Base-by-base conservation (phyloP, 1,140 invertebrate genomes). In the Propsilocerus akamusi region DNA sequence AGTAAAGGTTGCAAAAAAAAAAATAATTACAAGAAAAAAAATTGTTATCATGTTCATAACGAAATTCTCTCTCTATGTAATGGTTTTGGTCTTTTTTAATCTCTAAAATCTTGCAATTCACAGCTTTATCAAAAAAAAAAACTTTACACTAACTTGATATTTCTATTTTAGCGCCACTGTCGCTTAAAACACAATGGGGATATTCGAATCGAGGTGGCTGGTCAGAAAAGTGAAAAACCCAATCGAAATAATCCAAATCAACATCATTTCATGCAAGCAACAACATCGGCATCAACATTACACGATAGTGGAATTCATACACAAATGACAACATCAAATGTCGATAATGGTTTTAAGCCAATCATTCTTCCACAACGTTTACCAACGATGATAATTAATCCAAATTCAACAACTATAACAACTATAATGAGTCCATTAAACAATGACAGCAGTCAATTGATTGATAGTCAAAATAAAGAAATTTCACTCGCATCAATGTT, bases 271-370 rank as follows among this genome's bases (percentile, higher is more conserved):
- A 70, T 26, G 74, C 76, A 41, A 64, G 71, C 17, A 78, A 81
- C 56, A 71, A 76, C 26, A 80, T 47, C 66, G 74, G 37, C 86
- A 91, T 60, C 67, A 78, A 57, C 72, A 76, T 75, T 78, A 54
- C 81, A 81, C 56, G 89, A 87, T 62, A 91, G 87, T 64, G 77
- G 77, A 55, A 76, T 79, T 53, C 91, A 86, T 63, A 80, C 83
- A 1, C 89, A 77, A 62, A 86, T 81, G 59, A 22, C 14, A 14
- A 23, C 20, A 32, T n/a, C 47, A 17, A 26, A 30, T 11, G 17
- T 25, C 12, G 28, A 30, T 28, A 22, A 30, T 32, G 25, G 20
- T 11, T 49, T 49, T 17, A 46, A 46, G 14, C 20, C 17, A 20
- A 46, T 25, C 14, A 30, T 25, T 12, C 24, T 23, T 20, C 37